Base-by-base conservation (phyloP, 2,113 vertebrate genomes). In the Callorhinus ursinus region DNA sequence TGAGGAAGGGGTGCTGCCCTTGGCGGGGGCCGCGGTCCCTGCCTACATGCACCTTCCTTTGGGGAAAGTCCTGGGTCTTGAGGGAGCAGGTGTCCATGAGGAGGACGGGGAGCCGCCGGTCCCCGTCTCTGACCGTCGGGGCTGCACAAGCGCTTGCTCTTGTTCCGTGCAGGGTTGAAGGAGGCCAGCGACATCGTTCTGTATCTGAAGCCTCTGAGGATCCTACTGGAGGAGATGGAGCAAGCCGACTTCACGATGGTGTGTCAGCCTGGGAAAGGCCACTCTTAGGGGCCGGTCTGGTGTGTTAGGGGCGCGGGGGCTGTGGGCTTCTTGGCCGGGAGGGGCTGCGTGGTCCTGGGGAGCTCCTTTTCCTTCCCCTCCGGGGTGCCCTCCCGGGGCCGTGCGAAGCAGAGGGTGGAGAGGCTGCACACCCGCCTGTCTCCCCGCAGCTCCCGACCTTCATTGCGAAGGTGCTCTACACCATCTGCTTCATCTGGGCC, bases 161-260 rank as follows among this genome's bases (percentile, higher is more conserved):
- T 28, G 12, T 26, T 5, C 18, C 2, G 0, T 1, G 14, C 92
- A 99, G 99, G 99, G 9, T 96, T 99, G 95, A 98, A 98, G 96
- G 99, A 99, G 86, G 99, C 99, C 11, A 83, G 57, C 0, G 98
- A 99, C 10, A 88, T 99, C 10, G 98, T 96, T 2, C 80, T 99
- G 19, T 96, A 99, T 21, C 98, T 99, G 97, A 97, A 91, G 4
- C 99, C 98, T 0, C 98, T 99, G 14, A 97, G 95, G 51, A 24
- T 97, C 16, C 57, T 98, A 49, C 53, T 99, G 94, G 99, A 99
- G 31, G 98, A 99, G 28, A 93, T 98, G 94, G 98, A 99, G 11
- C 98, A 99, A 59, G 28, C 59, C 0, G 98, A 99, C 18, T 99
- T 99, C 94, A 13, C 88, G 0, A 42, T 88, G 98, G 99, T 99